Conservation (phyloP, 2,888 invertebrate genomes). For the Ligdia adustata region DNA sequence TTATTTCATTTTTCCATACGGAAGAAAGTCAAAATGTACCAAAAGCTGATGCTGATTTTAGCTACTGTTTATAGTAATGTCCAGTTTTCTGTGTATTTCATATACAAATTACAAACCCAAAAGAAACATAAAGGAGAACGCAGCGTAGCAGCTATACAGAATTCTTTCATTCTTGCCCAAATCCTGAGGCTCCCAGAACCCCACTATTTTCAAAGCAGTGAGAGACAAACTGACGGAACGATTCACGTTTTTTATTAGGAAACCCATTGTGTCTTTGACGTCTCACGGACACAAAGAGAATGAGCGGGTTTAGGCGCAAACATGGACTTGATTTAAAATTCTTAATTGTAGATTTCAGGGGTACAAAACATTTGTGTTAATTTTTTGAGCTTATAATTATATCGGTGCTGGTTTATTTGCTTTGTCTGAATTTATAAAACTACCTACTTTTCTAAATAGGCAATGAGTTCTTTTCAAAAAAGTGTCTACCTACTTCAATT, state of each 20-base stretch:
- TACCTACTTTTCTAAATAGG: no score
- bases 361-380: constrained; percentile 42
- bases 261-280: constrained; percentile 44
- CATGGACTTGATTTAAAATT: constrained; percentile 36
- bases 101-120: constrained; percentile 74
- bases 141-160: constrained; percentile 58
- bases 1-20: no score
- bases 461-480: no score
- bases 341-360: constrained; percentile 46
- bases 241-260: constrained; percentile 59
- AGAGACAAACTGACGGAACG: constrained; percentile 60
- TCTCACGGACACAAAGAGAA: constrained; percentile 18
- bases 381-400: no score
- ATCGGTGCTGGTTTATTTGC: no score
- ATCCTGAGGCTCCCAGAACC: constrained; percentile 66
- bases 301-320: constrained; percentile 33
- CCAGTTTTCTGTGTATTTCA: no score
- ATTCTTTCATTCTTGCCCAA: constrained; percentile 36
- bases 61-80: no score
- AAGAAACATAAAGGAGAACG: constrained; percentile 64
- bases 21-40: no score
- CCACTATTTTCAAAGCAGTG: constrained; percentile 57
- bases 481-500: no score
- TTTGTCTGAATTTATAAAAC: no score
- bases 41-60: no score